These are phyloP conservation scores for Mobula hypostoma DNA, from an alignment of 2,113 vertebrate species.

Conservation along the genomic window DNA sequence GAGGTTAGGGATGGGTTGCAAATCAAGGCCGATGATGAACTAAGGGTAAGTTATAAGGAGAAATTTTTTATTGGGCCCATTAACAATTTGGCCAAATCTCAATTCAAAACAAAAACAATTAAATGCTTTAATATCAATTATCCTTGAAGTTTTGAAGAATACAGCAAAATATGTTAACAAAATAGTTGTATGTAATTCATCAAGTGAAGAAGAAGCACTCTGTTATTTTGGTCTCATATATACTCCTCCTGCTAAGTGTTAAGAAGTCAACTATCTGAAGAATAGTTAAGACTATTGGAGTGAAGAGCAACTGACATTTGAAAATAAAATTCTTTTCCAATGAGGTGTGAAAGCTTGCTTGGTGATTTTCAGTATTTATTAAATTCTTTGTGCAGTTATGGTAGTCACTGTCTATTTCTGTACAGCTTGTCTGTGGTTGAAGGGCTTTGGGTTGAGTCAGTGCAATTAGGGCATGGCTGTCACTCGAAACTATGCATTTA, in stretches of 20 bases:
- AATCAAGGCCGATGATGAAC: not conserved
- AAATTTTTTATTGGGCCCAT: not conserved
- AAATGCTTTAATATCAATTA: no score
- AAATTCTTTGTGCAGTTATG: not conserved
- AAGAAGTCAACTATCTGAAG: not conserved
- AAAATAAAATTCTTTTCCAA: not conserved
- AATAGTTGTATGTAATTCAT: not conserved
- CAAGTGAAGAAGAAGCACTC: not conserved
- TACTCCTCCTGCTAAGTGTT: not conserved
- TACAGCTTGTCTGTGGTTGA: not conserved
- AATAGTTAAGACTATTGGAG: not conserved
- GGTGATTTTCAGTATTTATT: not conserved
- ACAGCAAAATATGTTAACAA: not conserved
- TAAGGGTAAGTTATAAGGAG: not conserved
- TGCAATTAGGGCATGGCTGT: not conserved
- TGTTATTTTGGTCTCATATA: not conserved
- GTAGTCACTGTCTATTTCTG: constrained; percentile 14
- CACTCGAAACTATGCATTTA: not conserved
- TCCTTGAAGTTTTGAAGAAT: no score
- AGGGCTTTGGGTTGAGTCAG: not conserved
- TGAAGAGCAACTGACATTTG: not conserved
- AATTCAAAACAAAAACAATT: not conserved
- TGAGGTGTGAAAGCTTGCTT: not conserved
- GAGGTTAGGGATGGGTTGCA: no score
- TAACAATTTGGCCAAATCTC: not conserved